Evolutionary conservation across 2,113 vertebrate genomes (phyloP).

Genomic region (Fukomys damarensis): DNA sequence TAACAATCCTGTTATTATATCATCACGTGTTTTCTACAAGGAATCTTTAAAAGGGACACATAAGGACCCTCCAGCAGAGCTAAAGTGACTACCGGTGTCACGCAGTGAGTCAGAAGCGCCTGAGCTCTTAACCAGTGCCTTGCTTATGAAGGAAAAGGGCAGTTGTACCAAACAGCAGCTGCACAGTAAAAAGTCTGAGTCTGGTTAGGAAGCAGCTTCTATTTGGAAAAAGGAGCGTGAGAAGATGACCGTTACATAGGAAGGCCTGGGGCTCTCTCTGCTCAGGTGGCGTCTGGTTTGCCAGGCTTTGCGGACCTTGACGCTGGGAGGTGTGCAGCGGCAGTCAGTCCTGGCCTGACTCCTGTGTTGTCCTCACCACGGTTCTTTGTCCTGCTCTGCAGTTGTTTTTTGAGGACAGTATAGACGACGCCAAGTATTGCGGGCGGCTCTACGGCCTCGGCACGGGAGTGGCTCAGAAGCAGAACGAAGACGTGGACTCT

Average conservation of each 20-base stretch:
- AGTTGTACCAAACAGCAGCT: not conserved
- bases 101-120: not conserved
- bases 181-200: not conserved
- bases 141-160: not conserved
- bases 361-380: not conserved
- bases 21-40: not conserved
- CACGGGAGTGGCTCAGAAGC: conserved; percentile 95
- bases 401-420: conserved; percentile 99
- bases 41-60: not conserved
- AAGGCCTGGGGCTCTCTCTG: not conserved
- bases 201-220: not conserved
- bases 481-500: conserved; percentile 91
- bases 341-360: not conserved
- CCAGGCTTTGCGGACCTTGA: not conserved
- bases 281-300: not conserved
- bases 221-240: not conserved
- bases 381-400: conserved; percentile 80
- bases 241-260: not conserved
- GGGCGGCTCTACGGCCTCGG: conserved; percentile 97
- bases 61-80: not conserved
- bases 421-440: conserved; percentile 98
- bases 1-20: not conserved
- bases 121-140: not conserved
- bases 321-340: not conserved
- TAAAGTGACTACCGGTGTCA: not conserved